Evolutionary conservation across 2,113 vertebrate genomes (phyloP).

Genomic region (Oncorhynchus nerka): DNA sequence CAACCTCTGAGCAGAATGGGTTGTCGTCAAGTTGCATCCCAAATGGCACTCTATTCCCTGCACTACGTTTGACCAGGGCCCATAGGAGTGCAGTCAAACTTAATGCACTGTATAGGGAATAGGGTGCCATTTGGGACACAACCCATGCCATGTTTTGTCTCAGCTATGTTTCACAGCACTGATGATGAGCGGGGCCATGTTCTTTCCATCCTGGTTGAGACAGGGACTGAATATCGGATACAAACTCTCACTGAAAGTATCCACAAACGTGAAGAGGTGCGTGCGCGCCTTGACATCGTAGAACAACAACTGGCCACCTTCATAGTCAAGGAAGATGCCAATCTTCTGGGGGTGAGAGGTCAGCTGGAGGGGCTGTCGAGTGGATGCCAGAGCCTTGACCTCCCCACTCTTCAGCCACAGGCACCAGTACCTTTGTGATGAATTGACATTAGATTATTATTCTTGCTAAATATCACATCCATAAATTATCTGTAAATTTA

Average conservation of each 20-base stretch:
- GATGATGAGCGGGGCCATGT: conserved; percentile 56
- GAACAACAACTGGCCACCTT: conserved; percentile 73
- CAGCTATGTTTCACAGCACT: conserved; percentile 64
- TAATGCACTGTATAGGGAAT: too few relatives aligned
- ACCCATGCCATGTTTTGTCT: not conserved
- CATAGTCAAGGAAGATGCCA: conserved; percentile 75
- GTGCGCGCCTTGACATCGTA: conserved; percentile 66
- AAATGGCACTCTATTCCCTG: too few relatives aligned
- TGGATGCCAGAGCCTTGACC: conserved; percentile 60
- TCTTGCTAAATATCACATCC: too few relatives aligned
- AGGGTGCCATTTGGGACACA: too few relatives aligned
- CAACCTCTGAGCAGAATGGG: not conserved
- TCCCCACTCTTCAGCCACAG: conserved; percentile 74
- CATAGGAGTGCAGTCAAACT: too few relatives aligned
- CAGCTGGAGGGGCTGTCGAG: conserved; percentile 56
- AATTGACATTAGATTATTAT: too few relatives aligned
- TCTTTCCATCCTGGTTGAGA: conserved; percentile 69
- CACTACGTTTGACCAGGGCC: too few relatives aligned
- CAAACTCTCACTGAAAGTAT: conserved; percentile 67
- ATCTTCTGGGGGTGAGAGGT: conserved; percentile 55
- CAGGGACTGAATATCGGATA: conserved; percentile 78
- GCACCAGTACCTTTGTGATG: conserved; percentile 61
- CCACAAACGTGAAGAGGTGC: conserved; percentile 72
- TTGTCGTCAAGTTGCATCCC: not conserved
- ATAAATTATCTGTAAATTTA: too few relatives aligned